Base-by-base conservation (phyloP, 2,888 invertebrate species). In the Coenonympha arcania region DNA sequence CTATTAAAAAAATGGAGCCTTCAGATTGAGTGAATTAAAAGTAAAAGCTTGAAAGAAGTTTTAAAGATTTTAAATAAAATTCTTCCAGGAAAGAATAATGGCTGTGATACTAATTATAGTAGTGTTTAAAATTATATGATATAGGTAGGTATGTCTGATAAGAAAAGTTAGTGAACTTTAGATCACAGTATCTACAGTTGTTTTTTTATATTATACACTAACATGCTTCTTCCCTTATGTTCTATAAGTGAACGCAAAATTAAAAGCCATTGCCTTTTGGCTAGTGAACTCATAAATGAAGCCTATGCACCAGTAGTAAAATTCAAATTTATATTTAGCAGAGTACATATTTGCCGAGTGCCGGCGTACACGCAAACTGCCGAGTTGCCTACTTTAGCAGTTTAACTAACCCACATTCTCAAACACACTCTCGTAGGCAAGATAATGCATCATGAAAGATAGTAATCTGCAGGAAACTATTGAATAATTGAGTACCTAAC, bases 401-500 rank as follows among this genome's bases (percentile, higher is more conserved):
- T 64, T 67, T 63, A 65, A 57, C 54, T 71, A 68, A 66, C 69
- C 68, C 58, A 71, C 62, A 64, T 64, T 58, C 31, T n/a, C n/a
- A n/a, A n/a, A n/a, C n/a, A n/a, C n/a, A n/a, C n/a, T n/a, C 41
- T 54, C 51, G 69, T 66, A 57, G 64, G 48, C 9, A 24, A 48
- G 48, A 44, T 31, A 48, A 46, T 45, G 40, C 15, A 41, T 19
- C 4, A 4, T 13, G 6, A 43, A 15, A 46, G 33, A 41, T 43
- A 11, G 9, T 30, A 39, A 50, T 26, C 37, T 44, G 20, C n/a
- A 44, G 26, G 26, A 45, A 36, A 9, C 24, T 39, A 15, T 39
- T 19, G 9, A 19, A 34, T 34, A 34, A 31, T 44, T n/a, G n/a
- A n/a, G n/a, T n/a, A n/a, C n/a, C n/a, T n/a, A n/a, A 15, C 16